Base-by-base conservation (phyloP, 2,888 invertebrate genomes). In the Phytoseiulus persimilis region DNA sequence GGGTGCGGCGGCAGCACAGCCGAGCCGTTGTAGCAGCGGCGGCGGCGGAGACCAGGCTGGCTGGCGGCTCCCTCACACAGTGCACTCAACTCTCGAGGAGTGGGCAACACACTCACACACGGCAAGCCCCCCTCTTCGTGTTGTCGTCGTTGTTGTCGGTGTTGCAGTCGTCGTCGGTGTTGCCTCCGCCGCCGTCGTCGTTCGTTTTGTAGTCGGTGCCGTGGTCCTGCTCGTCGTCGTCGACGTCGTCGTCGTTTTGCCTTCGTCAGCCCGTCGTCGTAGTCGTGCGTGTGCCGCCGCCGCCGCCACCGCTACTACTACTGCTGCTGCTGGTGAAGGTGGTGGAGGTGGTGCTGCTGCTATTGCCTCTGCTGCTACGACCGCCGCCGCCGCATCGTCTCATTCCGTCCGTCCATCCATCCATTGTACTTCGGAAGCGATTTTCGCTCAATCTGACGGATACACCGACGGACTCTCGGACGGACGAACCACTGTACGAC, bases 1-100 rank as follows among this genome's bases (percentile, higher is more conserved):
- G 65, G 65, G 11, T 23, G 65, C 65, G 65, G 65, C 65, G 65
- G 65, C 65, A 65, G 65, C 65, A 65, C 65, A 65, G 65, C 65
- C 65, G 65, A 65, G 65, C 65, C 65, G 65, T 65, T 65, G 65
- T 65, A 65, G 65, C 65, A 46, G 46, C 46, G 46, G 46, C 14
- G 65, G 65, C 65, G 28, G 65, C 65, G 65, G 65, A 65, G 65
- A 65, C 65, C 65, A 65, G 65, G 65, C 65, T 65, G 65, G 65
- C 65, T 65, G 65, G 65, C 65, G 65, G 65, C 65, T 65, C 65
- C 65, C 65, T 65, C 65, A 65, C 65, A 65, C 65, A 65, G 65
- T 65, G 65, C 65, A 65, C 65, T 65, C 65, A 65, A 65, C 65
- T 65, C 65, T 65, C 65, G 65, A 65, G 65, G 65, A 65, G 65